Base-by-base conservation (phyloP, 2,797 vertebrate genomes). In the Pelodytes ibericus region DNA sequence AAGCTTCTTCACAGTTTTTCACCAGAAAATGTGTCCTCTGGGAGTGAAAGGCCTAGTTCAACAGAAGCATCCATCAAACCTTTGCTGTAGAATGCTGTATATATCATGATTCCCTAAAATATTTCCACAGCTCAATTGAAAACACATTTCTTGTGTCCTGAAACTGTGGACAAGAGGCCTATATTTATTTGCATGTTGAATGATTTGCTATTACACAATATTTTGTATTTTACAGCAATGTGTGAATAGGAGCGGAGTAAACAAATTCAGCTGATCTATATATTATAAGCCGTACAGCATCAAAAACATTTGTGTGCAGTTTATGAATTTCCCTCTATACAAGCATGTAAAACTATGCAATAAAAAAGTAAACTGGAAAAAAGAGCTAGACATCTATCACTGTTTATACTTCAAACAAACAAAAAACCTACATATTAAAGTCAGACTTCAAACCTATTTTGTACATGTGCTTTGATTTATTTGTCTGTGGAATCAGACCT, bases 91-190 rank as follows among this genome's bases (percentile, higher is more conserved):
- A 22, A 31, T 51, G 26, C 33, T 30, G 33, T 47, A 2, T 18
- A 15, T 18, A 47, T 15, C 4, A 2, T 47, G 11, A 4, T 15
- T 16, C 18, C 18, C 16, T 18, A 2, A 39, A 47, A 4, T 16
- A 47, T 67, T 77, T 58, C 65, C 49, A 58, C 15, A 58, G 15
- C 41, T 77, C 44, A 65, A 71, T 41, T 71, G 18, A 77, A 77
- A 76, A 39, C 74, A 70, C 60, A 26, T 41, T 69, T 22, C 18
- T 3, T 25, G 33, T 57, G 47, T 30, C 31, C 53, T 64, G 60
- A 39, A 31, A 62, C 27, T 64, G 16, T 25, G 66, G 9, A 64
- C 13, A 56, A 36, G 15, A 58, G 66, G 58, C 18, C 27, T 56
- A 31, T 33, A 63, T 61, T 67, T 49, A 47, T 67, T n/a, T 47